Evolutionary conservation across 2,113 vertebrate genomes (phyloP), one percentile per base, ranked within the genome.

Genomic region (Columba janthina): DNA sequence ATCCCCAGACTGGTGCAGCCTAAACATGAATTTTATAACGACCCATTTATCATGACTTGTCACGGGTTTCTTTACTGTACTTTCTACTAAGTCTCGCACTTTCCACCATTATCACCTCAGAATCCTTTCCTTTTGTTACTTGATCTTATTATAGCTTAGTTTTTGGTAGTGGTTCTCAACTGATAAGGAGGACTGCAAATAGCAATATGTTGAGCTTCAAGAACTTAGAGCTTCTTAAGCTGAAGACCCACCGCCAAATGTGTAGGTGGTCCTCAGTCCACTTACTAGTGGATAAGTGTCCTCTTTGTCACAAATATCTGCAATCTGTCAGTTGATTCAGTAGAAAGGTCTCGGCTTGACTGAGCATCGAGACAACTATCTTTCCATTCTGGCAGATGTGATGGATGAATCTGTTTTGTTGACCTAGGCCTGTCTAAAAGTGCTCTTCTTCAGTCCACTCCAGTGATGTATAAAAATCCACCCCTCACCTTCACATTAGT

Each of bases 11-110:
- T 97, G 97, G 97, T 98, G 98, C 97, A 97, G 98, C 97, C 98
- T 98, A 98, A 98, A 98, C 98, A 98, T 98, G 98, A 98, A 98
- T 98, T 98, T 98, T 98, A 98, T 98, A 98, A 98, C 94, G 98
- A 98, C 97, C 97, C 98, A 98, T 98, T 98, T 98, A 98, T 98
- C 98, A 98, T 98, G 98, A 88, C 97, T 98, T 98, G 98, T 98
- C 98, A 98, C 89, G 93, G 94, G 88, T 56, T 91, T 95, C 94
- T 95, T 93, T 92, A 97, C 98, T 94, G 96, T 97, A 97, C 97
- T 96, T 95, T 96, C 95, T 88, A 93, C 85, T 61, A 65, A 96
- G 95, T 96, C 96, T 91, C 93, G 85, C 95, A 98, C 97, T 96
- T 98, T 98, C 96, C 93, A 92, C 89, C 72, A 81, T 94, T 93